Evolutionary conservation across 2,113 vertebrate species (phyloP), one percentile per base, ranked within the genome.

Genomic region (Piaya cayana): DNA sequence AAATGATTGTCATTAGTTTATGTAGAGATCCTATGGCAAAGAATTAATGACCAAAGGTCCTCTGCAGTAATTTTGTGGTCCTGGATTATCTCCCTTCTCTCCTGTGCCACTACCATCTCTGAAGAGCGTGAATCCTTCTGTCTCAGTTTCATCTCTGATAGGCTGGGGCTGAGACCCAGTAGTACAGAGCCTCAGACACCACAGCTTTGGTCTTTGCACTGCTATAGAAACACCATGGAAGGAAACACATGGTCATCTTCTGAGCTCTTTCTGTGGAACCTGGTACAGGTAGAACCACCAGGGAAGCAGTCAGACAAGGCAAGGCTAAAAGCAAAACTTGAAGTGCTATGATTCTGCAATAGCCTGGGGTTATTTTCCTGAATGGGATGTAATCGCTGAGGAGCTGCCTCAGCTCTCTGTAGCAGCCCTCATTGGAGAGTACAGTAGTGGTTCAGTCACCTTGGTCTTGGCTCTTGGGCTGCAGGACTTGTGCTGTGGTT

Each of bases 221-320:
- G 17, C 47, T 30, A 17, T 30, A 29, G n/a, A 55, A 47, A 20
- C 9, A 14, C 21, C 53, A 23, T 6, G 37, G 60, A 78, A 88
- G 15, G 18, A 27, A 8, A 7, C 1, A 26, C n/a, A 16, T 1
- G 11, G 21, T 0, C 49, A 39, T 45, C 26, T 65, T 63, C 20
- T 52, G 63, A 58, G 42, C 0, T 0, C 25, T 30, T 8, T 53
- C 32, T 30, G 0, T 18, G 56, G 62, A 82, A 23, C 19, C 13
- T 50, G 34, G 19, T 7, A 9, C 37, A 68, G 45, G 52, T 21
- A 55, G 6, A 37, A 3, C 43, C 15, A 4, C 18, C 58, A 49
- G 60, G 42, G 52, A 62, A 82, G 18, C 3, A 6, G 13, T 3
- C 26, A 0, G 3, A 3, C 11, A 36, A 53, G 30, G 18, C 19